Evolutionary conservation across 2,797 vertebrate genomes (phyloP).

Genomic region (Centroberyx gerrardi): DNA sequence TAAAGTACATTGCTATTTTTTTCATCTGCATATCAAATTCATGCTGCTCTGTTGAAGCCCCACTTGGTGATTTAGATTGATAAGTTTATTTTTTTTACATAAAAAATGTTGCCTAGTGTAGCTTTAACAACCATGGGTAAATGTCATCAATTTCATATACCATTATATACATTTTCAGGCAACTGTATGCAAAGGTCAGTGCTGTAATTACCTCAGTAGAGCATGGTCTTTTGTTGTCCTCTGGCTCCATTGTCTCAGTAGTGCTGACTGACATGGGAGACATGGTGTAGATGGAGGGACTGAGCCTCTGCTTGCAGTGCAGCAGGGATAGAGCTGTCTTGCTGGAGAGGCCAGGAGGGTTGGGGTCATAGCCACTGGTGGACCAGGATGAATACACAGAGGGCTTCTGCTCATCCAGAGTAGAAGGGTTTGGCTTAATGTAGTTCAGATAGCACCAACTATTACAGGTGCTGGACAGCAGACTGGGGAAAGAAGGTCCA

Average conservation of each 20-base stretch:
- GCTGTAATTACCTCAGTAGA: slow-evolving; percentile 91
- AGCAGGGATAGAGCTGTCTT: slow-evolving; percentile 94
- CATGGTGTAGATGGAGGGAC: slow-evolving; percentile 93
- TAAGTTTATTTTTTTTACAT: too few relatives aligned
- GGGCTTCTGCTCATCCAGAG: slow-evolving; percentile 89
- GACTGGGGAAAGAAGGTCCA: slow-evolving; percentile 89
- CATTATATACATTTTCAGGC: not conserved
- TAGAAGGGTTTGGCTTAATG: slow-evolving; percentile 93
- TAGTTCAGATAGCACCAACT: slow-evolving; percentile 99
- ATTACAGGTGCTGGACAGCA: slow-evolving; percentile 94
- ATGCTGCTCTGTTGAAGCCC: not conserved
- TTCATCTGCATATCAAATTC: not conserved
- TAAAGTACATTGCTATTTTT: slow-evolving; percentile 20
- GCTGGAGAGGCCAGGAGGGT: slow-evolving; percentile 95
- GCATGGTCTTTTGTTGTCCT: slow-evolving; percentile 86
- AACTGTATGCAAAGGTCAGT: slow-evolving; percentile 16
- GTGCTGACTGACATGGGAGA: slow-evolving; percentile 87
- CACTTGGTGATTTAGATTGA: too few relatives aligned
- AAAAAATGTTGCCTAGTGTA: too few relatives aligned
- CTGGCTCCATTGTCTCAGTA: slow-evolving; percentile 83
- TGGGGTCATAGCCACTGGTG: slow-evolving; percentile 93
- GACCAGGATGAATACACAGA: slow-evolving; percentile 97
- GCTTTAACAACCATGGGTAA: not conserved
- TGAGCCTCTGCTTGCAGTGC: slow-evolving; percentile 94
- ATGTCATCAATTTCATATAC: not conserved